phyloP scores from a whole-genome alignment of 2,888 invertebrate genomes.

The Hirtodrosophila alboralis region DNA sequence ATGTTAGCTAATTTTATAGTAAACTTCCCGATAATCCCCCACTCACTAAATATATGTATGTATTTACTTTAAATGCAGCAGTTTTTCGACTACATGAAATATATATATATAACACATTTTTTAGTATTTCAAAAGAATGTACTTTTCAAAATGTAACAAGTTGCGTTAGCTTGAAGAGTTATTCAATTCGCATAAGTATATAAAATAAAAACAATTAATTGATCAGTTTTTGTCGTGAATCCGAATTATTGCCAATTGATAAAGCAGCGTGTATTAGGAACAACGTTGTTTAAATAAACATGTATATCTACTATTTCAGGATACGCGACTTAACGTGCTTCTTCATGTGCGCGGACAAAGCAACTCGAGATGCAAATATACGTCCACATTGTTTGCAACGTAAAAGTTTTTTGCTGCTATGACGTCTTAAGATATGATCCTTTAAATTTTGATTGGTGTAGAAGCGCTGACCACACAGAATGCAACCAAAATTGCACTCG shows the following conservation, averaged over 20 bases:
- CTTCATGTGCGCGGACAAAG: slow-evolving; percentile 65
- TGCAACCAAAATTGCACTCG: slow-evolving; percentile 42
- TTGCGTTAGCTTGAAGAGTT: slow-evolving; percentile 73
- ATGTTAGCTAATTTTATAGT: slow-evolving; percentile 77
- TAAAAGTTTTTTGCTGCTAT: slow-evolving; percentile 58
- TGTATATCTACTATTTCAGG: background rate
- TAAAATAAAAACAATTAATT: slow-evolving; percentile 62
- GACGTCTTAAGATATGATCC: slow-evolving; percentile 73
- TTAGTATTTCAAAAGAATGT: slow-evolving; percentile 55
- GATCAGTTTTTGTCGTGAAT: slow-evolving; percentile 35
- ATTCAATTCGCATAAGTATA: slow-evolving; percentile 54
- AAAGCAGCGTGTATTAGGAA: too few species aligned
- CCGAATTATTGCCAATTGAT: background rate
- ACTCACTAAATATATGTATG: slow-evolving; percentile 45
- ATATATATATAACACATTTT: slow-evolving; percentile 38
- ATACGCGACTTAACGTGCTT: slow-evolving; percentile 33
- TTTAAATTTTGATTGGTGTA: slow-evolving; percentile 61
- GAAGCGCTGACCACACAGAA: slow-evolving; percentile 50
- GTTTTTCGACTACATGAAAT: slow-evolving; percentile 46
- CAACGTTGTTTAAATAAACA: too few species aligned
- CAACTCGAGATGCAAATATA: slow-evolving; percentile 56
- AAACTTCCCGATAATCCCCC: slow-evolving; percentile 20
- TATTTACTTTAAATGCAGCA: slow-evolving; percentile 49
- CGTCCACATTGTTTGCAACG: slow-evolving; percentile 74
- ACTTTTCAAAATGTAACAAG: slow-evolving; percentile 57